phyloP scores from a whole-genome alignment of 2,888 invertebrate genomes.

The Tipula lateralis region DNA sequence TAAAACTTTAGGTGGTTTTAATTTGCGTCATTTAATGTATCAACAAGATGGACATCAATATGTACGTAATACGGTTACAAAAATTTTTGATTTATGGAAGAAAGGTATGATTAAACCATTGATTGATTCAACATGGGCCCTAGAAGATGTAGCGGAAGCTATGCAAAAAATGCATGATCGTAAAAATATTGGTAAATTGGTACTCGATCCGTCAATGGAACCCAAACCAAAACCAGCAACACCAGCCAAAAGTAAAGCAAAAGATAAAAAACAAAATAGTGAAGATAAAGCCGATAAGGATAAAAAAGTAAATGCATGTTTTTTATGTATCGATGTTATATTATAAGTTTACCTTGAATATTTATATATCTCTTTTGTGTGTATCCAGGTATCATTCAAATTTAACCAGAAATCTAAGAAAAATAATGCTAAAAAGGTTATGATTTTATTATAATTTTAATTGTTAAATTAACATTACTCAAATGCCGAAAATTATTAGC shows the following conservation, averaged over 20 bases:
- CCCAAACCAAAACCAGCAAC: constrained; percentile 76
- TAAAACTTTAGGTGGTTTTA: constrained; percentile 76
- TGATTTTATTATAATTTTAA: neutral
- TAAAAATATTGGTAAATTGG: constrained; percentile 83
- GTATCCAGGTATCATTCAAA: neutral
- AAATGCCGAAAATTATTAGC: neutral
- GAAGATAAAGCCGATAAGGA: constrained; percentile 54
- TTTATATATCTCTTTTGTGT: neutral
- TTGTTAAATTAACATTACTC: neutral
- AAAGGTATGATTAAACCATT: constrained; percentile 75
- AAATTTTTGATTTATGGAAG: constrained; percentile 69
- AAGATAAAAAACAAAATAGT: constrained; percentile 66
- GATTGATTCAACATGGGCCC: constrained; percentile 80
- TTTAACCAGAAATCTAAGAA: neutral
- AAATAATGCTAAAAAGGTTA: neutral
- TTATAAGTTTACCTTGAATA: neutral
- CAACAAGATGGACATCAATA: constrained; percentile 68
- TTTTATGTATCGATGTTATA: neutral
- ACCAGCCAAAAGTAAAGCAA: constrained; percentile 68
- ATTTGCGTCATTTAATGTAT: constrained; percentile 76
- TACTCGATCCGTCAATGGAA: constrained; percentile 74
- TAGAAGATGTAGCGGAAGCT: constrained; percentile 82
- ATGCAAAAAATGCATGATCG: constrained; percentile 92
- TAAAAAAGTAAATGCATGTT: constrained; percentile 46
- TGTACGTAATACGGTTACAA: constrained; percentile 65